Conservation (phyloP, 1,140 invertebrate genomes). For the Uloborus diversus region DNA sequence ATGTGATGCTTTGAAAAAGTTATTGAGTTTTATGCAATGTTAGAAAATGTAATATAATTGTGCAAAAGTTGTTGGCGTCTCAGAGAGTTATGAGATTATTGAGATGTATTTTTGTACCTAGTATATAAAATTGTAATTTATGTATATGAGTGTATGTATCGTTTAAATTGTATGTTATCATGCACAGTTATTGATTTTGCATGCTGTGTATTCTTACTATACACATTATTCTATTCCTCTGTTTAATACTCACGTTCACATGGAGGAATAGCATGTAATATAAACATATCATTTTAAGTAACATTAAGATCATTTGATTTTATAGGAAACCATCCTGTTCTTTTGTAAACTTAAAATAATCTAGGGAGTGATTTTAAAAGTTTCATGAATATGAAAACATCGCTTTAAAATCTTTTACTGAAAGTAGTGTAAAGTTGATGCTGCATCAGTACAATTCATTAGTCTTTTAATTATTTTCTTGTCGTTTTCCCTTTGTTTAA, state of each 20-base stretch:
- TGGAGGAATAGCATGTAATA: neutral
- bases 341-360: too few species aligned
- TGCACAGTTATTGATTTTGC: neutral
- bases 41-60: neutral
- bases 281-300: conserved; percentile 5
- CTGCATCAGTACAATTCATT: too few species aligned
- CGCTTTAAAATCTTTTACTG: too few species aligned
- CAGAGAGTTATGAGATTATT: neutral
- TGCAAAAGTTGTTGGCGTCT: neutral
- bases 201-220: neutral
- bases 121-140: neutral
- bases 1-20: neutral
- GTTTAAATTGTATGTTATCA: neutral
- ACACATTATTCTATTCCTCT: neutral
- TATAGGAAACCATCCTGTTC: too few species aligned
- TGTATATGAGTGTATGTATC: neutral
- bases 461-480: too few species aligned
- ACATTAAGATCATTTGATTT: too few species aligned
- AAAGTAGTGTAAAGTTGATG: too few species aligned
- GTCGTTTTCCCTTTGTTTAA: too few species aligned
- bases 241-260: neutral
- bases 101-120: neutral
- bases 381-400: too few species aligned
- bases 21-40: neutral
- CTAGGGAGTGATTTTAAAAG: too few species aligned